Base-by-base conservation (phyloP, 2,113 vertebrate genomes). In the Natator depressus region DNA sequence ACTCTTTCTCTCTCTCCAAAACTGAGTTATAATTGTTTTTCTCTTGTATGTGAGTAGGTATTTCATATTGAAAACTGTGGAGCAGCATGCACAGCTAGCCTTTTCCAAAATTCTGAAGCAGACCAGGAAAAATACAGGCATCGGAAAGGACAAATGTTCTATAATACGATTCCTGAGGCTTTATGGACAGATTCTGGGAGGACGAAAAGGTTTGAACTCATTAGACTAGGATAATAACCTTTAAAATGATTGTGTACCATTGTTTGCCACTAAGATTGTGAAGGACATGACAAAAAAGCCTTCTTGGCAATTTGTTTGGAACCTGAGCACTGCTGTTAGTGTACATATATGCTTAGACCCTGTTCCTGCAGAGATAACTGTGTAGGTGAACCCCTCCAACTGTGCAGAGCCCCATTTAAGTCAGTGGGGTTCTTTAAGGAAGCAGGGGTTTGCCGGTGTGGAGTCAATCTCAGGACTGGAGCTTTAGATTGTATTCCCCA, bases 161-260 rank as follows among this genome's bases (percentile, higher is more conserved):
- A 95, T 87, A 53, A 92, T 96, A 72, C 94, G 94, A 47, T 96
- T 94, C 54, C 82, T 96, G 11, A 87, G 95, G 20, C 87, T 95
- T 20, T 96, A 95, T 76, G 95, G 94, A 72, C 95, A 95, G 83
- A 92, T 95, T 81, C 95, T 95, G 78, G 91, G 86, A 46, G 95
- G 94, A n/a, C 84, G 85, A 72, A 95, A 96, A 96, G 92, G 94
- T 95, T 38, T 53, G 78, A 35, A 85, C 10, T 46, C 35, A n/a
- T 69, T 69, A n/a, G 35, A 69, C 35, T n/a, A n/a, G 62, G 35
- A 69, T 69, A n/a, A 19, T 69, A n/a, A n/a, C 16, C 31, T n/a
- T 69, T 69, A n/a, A 69, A 69, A 35, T n/a, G 17, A 69, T 17
- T 10, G 17, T n/a, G 35, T 17, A 31, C 11, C 27, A n/a, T 13